These are phyloP conservation scores for Phymastichus coffea DNA, from an alignment of 1,140 invertebrate species.

Conservation along the genomic window DNA sequence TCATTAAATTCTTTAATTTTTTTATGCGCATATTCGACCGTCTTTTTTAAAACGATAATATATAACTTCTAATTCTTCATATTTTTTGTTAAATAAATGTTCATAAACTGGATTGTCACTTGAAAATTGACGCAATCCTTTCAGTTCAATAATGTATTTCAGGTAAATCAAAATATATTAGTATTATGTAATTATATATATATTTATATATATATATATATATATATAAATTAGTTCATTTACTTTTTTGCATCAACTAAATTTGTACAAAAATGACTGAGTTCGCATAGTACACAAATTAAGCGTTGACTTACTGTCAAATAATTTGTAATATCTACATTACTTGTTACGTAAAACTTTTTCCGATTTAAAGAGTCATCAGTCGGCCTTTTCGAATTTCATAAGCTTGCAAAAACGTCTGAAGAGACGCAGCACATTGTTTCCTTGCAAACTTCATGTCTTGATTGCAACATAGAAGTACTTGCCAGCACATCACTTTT, in stretches of 20 bases:
- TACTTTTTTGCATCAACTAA: no score
- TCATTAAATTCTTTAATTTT: constrained; percentile 14
- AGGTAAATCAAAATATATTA: constrained; percentile 32
- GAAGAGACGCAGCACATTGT: constrained; percentile 27
- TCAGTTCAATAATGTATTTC: background rate
- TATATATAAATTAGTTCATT: constrained; percentile 42
- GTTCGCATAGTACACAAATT: constrained; percentile 33
- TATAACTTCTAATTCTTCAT: background rate
- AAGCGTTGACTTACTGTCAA: constrained; percentile 10
- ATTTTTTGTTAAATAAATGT: constrained; percentile 1
- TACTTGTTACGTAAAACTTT: background rate
- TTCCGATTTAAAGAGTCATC: background rate
- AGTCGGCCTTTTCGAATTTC: constrained; percentile 22
- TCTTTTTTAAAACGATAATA: background rate
- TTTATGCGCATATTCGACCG: background rate
- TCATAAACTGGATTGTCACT: constrained; percentile 6
- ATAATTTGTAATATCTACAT: background rate
- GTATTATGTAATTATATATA: no score
- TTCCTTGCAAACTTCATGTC: background rate
- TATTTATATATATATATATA: no score
- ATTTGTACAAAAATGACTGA: constrained; percentile 47
- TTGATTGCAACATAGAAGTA: constrained; percentile 4
- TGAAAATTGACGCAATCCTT: constrained; percentile 8
- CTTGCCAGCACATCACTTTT: background rate
- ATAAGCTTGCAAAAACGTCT: constrained; percentile 30